Evolutionary conservation across 2,888 invertebrate genomes (phyloP), one percentile per base, ranked within the genome.

Genomic region (Shargacucullia verbasci): DNA sequence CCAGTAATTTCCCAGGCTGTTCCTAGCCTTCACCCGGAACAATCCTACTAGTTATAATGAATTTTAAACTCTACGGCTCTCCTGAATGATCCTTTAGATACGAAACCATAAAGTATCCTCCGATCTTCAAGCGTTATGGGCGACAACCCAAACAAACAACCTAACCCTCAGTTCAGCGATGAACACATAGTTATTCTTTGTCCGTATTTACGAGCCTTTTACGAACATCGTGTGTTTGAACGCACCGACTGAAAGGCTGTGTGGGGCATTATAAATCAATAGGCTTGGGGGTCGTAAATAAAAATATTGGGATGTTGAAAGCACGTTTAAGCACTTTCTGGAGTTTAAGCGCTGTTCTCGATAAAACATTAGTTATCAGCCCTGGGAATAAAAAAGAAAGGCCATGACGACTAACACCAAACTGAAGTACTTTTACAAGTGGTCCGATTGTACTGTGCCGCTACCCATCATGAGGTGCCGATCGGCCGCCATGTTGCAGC

Each of bases 191-290:
- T 9, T 11, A 31, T 48, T 46, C 72, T 53, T 67, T 67, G 53
- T 67, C 38, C 33, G 40, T n/a, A 25, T 66, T 71, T 35, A 67
- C 53, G 72, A 71, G 49, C n/a, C 9, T 49, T 67, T 67, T 66
- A 67, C 67, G 67, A 66, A n/a, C 14, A 10, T 12, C 52, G 12
- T 43, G 53, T 66, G 45, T 57, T 41, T 58, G 40, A 53, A 71
- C 38, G 45, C 29, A 14, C 48, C 60, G 72, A 46, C 64, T 9
- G 31, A 39, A 34, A 37, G 48, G 59, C 20, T 43, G 29, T 50
- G 50, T 53, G 50, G 34, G 20, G 41, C 1, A 14, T 41, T 11
- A 56, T 71, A 67, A 67, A 71, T 66, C 67, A 67, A 53, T 49
- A 29, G 50, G 54, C 57, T 73, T 20, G 44, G 40, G 50, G 45